A percentile compares a stretch with the other conserved stretches of the same genome.
Evolutionary conservation across 2,888 invertebrate species (phyloP).

Genomic region (Salticus scenicus): DNA sequence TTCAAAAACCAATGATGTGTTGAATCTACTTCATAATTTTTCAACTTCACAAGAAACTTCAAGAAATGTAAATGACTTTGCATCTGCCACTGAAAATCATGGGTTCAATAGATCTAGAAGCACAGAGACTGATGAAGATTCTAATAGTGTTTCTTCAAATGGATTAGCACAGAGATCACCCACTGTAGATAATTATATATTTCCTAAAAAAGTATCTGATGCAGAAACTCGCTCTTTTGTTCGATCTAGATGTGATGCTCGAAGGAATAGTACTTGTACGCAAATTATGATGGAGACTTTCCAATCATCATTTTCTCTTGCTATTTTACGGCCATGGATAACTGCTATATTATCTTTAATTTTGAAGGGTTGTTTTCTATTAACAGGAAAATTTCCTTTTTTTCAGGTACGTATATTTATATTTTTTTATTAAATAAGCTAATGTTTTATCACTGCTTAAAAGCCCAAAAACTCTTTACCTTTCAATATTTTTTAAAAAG

Average conservation of each 20-base stretch:
- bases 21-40: background rate
- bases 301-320: slow-evolving; percentile 50
- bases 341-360: slow-evolving; percentile 24
- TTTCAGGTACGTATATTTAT: slow-evolving; percentile 24
- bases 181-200: slow-evolving; percentile 45
- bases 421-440: too few relatives aligned
- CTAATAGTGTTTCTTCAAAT: slow-evolving; percentile 19
- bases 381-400: background rate
- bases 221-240: slow-evolving; percentile 66
- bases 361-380: slow-evolving; percentile 33
- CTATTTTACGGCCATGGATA: slow-evolving; percentile 45
- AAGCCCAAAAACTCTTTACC: too few relatives aligned
- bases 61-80: background rate
- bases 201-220: slow-evolving; percentile 70
- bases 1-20: background rate
- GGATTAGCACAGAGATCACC: slow-evolving; percentile 31
- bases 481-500: too few relatives aligned
- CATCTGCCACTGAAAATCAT: background rate
- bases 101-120: background rate
- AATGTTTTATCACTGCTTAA: too few relatives aligned
- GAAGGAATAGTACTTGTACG: slow-evolving; percentile 63
- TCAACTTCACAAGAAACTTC: background rate
- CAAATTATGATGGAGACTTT: slow-evolving; percentile 65
- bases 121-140: background rate
- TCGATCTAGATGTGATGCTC: slow-evolving; percentile 50